Evolutionary conservation across 2,888 invertebrate genomes (phyloP).

Genomic region (Coelinius sp.): DNA sequence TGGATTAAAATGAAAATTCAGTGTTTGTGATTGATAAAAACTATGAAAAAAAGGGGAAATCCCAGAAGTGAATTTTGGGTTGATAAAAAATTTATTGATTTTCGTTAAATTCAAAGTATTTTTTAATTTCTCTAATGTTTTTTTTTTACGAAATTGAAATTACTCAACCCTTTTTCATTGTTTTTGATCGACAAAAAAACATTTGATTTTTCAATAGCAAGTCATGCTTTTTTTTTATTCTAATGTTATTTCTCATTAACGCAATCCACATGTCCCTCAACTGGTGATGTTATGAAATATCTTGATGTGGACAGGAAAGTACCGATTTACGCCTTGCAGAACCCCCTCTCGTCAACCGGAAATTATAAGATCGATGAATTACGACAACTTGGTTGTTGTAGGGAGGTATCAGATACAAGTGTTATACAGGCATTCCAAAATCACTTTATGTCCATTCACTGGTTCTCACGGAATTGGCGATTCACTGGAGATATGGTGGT

Average conservation of each 20-base stretch:
- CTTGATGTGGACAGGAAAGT: slow-evolving; percentile 51
- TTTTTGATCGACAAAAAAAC: too few relatives aligned
- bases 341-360: slow-evolving; percentile 53
- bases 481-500: not conserved
- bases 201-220: too few relatives aligned
- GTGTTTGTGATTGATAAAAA: not conserved
- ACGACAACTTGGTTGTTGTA: slow-evolving; percentile 33
- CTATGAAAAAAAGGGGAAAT: too few relatives aligned
- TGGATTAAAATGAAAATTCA: not conserved
- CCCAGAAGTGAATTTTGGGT: not conserved
- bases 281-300: slow-evolving; percentile 24
- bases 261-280: slow-evolving; percentile 25
- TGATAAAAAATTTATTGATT: too few relatives aligned
- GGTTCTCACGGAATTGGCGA: slow-evolving; percentile 41
- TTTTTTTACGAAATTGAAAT: too few relatives aligned
- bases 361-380: slow-evolving; percentile 62
- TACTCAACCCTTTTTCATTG: too few relatives aligned
- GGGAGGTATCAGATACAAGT: not conserved
- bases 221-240: too few relatives aligned
- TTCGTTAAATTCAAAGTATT: too few relatives aligned
- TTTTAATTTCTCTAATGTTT: too few relatives aligned
- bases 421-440: slow-evolving; percentile 47
- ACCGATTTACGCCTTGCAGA: slow-evolving; percentile 51
- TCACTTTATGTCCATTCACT: slow-evolving; percentile 40
- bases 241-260: too few relatives aligned